phyloP scores from a whole-genome alignment of 2,113 vertebrate genomes.

The Plecotus auritus region DNA sequence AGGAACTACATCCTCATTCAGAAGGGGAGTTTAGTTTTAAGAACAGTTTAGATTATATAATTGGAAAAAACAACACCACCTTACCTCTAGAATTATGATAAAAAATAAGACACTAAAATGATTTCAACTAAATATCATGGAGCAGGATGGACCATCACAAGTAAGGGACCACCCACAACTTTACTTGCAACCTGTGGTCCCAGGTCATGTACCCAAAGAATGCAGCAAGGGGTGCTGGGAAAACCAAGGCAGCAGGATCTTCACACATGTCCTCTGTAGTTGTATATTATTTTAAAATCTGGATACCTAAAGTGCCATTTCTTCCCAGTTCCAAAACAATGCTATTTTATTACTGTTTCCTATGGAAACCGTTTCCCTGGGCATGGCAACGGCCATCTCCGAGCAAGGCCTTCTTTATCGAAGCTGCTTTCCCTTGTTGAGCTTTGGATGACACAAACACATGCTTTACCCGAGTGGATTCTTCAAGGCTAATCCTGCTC shows the following conservation, averaged over 20 bases:
- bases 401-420: background rate
- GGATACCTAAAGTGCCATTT: conserved; percentile 10
- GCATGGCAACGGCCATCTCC: background rate
- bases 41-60: background rate
- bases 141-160: background rate
- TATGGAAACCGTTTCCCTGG: conserved; percentile 42
- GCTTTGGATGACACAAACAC: background rate
- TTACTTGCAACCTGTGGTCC: background rate
- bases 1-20: background rate
- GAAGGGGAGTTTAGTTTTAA: background rate
- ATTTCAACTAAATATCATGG: background rate
- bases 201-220: background rate
- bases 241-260: background rate
- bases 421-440: background rate
- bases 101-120: background rate
- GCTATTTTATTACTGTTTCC: conserved; percentile 46
- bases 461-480: background rate
- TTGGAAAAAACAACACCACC: background rate
- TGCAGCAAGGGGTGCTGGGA: background rate
- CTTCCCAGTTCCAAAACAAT: conserved; percentile 33
- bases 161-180: background rate
- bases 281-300: conserved; percentile 47
- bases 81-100: background rate
- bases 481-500: background rate
- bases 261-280: background rate